Evolutionary conservation across 2,888 invertebrate genomes (phyloP).

Genomic region (Ophonus ardosiacus): DNA sequence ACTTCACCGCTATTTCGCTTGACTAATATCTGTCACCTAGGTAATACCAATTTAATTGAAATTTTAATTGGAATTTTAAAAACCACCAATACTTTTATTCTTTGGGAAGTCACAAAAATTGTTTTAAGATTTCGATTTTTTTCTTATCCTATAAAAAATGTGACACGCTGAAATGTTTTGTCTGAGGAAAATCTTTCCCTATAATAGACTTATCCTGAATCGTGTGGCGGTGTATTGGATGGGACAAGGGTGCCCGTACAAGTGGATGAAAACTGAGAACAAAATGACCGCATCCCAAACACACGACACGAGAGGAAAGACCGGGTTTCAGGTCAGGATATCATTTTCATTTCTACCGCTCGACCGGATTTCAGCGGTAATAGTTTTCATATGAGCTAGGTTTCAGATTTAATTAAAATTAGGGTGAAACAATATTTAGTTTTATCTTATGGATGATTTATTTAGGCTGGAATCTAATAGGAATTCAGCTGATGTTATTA

Average conservation of each 20-base stretch:
- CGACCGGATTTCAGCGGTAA: background rate
- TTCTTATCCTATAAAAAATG: background rate
- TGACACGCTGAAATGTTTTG: background rate
- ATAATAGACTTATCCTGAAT: background rate
- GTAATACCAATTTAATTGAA: slow-evolving; percentile 13
- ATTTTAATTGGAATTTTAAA: slow-evolving; percentile 15
- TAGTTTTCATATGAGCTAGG: background rate
- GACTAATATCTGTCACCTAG: slow-evolving; percentile 15
- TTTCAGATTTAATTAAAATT: background rate
- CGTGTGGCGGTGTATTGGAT: background rate
- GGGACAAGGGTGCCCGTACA: background rate
- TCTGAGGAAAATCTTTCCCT: background rate
- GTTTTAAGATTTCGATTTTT: background rate
- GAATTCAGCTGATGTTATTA: no score
- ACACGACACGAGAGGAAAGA: background rate
- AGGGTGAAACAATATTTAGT: background rate
- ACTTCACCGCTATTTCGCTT: background rate
- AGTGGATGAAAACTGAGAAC: background rate
- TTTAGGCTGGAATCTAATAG: no score
- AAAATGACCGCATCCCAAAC: background rate
- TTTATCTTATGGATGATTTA: background rate
- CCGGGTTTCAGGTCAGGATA: background rate
- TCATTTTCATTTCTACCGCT: background rate
- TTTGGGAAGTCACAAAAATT: no score
- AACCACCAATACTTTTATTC: background rate